Evolutionary conservation across 2,113 vertebrate species (phyloP), one percentile per base, ranked within the genome.

Genomic region (Pogona vitticeps): DNA sequence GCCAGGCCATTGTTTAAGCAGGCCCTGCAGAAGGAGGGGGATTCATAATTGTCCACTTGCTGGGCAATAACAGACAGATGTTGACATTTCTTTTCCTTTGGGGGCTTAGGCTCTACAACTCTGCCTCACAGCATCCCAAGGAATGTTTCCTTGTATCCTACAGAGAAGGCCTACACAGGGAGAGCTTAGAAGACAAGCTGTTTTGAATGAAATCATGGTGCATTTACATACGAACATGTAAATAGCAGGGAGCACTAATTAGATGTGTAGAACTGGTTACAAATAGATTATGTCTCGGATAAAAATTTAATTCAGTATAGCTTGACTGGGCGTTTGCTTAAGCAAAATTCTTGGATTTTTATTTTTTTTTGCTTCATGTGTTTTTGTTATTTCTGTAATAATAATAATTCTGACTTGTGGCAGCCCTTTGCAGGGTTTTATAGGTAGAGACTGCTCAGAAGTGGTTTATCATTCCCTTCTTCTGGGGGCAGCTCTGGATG

Each of bases 1-100:
- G 90, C 4, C 0, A 80, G 12, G 79, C 90, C 92, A 96, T 97
- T 97, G 95, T 97, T 79, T 94, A 91, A 89, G 92, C 92, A 93
- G 91, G 88, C 93, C 94, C 96, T 95, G 96, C 92, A 95, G 95
- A 97, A 92, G 92, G 94, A 92, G 86, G 95, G 91, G 93, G 95
- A 94, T 94, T 80, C 88, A 95, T 96, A 96, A 94, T 96, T 89
- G 85, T 90, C 94, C 92, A 86, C 94, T 95, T 90, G 91, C 94
- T 82, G 1, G 90, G 90, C 84, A 87, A 90, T 94, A 94, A 95
- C 90, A 90, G 94, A 94, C 95, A 96, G 96, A 96, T 96, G 96
- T 94, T 95, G 94, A 95, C 93, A 91, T 90, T 92, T 94, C 95
- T 93, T 87, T 88, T 28, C 85, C 83, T 91, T 93, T 70, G 88